Conservation (phyloP, 2,888 invertebrate species). For the Zygogramma bicolorata region DNA sequence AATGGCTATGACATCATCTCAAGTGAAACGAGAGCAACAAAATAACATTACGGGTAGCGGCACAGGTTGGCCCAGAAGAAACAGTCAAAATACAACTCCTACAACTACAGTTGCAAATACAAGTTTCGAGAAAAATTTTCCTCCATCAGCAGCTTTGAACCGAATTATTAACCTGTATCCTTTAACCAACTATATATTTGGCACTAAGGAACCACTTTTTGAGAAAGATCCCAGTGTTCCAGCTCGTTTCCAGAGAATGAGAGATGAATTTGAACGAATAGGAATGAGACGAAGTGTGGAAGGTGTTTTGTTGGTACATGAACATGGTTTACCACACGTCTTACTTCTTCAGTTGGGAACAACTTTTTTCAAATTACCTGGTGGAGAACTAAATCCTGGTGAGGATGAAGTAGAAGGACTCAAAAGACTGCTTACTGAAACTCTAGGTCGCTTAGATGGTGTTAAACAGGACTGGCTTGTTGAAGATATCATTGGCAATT, state of each 20-base stretch:
- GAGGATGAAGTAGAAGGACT: conserved; percentile 98
- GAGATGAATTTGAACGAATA: conserved; percentile 97
- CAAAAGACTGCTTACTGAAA: conserved; percentile 91
- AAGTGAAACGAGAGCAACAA: conserved; percentile 64
- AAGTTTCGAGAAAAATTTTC: conserved; percentile 66
- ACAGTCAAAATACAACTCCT: conserved; percentile 67
- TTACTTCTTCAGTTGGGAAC: conserved; percentile 96
- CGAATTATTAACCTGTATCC: conserved; percentile 93
- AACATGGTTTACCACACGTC: conserved; percentile 98
- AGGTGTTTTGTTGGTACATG: conserved; percentile 93
- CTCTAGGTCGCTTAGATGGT: conserved; percentile 96
- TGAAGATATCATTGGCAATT: conserved; percentile 93
- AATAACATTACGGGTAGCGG: conserved; percentile 64
- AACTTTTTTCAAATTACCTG: conserved; percentile 99
- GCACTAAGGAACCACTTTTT: conserved; percentile 98
- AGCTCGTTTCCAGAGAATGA: conserved; percentile 97
- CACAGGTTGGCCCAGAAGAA: conserved; percentile 79
- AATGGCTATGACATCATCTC: conserved; percentile 69
- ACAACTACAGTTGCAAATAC: conserved; percentile 56
- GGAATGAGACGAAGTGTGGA: conserved; percentile 93
- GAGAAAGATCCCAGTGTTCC: conserved; percentile 99
- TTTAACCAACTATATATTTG: conserved; percentile 98
- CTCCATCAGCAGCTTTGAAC: conserved; percentile 76
- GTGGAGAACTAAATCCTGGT: conserved; percentile 95
- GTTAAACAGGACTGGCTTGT: conserved; percentile 98